A percentile compares a stretch with the other conserved stretches of the same genome.
Conservation (phyloP, 2,888 invertebrate genomes). For the Ichneumoninae sp. region DNA sequence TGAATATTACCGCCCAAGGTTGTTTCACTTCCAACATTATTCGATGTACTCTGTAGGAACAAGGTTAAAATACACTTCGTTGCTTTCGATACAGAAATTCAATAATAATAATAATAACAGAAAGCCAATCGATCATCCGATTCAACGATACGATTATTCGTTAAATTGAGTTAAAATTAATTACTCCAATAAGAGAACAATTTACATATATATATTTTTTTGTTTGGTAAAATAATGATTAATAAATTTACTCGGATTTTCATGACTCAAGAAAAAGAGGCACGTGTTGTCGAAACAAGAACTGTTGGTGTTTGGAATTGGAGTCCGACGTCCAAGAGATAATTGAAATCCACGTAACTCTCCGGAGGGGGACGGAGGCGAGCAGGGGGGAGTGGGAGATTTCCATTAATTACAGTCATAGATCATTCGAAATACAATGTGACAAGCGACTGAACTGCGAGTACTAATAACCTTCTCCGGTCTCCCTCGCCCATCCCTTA, state of each 20-base stretch:
- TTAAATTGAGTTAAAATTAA: not conserved
- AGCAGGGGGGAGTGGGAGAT: constrained; percentile 64
- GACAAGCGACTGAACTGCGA: constrained; percentile 74
- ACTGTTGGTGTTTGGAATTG: not conserved
- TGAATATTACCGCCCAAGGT: too few relatives aligned
- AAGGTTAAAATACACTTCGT: too few relatives aligned
- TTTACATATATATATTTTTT: too few relatives aligned
- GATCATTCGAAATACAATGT: constrained; percentile 77
- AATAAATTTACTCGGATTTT: not conserved
- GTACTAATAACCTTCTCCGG: constrained; percentile 65
- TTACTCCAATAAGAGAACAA: not conserved
- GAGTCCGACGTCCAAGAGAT: constrained; percentile 68
- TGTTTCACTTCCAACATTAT: too few relatives aligned
- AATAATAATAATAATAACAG: too few relatives aligned
- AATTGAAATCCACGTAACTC: constrained; percentile 78
- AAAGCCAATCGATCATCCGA: too few relatives aligned
- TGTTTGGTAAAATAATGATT: too few relatives aligned
- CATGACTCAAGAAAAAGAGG: not conserved
- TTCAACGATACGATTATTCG: too few relatives aligned
- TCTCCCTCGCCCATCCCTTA: constrained; percentile 33
- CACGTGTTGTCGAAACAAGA: constrained; percentile 14
- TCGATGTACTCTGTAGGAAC: too few relatives aligned
- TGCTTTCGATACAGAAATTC: too few relatives aligned
- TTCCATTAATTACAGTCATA: constrained; percentile 80
- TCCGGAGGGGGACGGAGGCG: constrained; percentile 52